Conservation (phyloP, 2,888 invertebrate species). For the Eubasilissa splendida region DNA sequence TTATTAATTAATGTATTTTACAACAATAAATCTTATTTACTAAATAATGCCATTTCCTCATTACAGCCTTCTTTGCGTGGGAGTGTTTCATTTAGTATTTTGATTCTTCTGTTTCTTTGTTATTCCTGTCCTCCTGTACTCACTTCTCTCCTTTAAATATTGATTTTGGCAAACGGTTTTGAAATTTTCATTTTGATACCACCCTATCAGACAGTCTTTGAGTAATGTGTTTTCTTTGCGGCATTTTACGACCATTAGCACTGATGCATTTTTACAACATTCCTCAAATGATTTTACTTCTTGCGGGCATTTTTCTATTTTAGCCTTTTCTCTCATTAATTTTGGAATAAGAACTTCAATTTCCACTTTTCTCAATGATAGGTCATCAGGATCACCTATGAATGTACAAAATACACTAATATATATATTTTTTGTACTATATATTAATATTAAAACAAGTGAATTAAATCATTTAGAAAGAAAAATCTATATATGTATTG, state of each 20-base stretch:
- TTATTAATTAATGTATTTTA: constrained; percentile 17
- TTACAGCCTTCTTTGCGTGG: not conserved
- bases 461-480: too few relatives aligned
- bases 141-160: constrained; percentile 86
- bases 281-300: constrained; percentile 81
- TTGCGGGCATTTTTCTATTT: constrained; percentile 81
- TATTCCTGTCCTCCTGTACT: constrained; percentile 87
- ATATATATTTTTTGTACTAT: too few relatives aligned
- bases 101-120: constrained; percentile 68
- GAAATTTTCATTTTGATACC: constrained; percentile 87
- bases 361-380: constrained; percentile 89
- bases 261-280: constrained; percentile 80
- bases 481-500: too few relatives aligned
- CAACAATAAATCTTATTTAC: constrained; percentile 24
- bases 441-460: too few relatives aligned
- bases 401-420: constrained; percentile 8
- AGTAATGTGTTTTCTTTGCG: constrained; percentile 79
- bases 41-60: constrained; percentile 1
- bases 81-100: constrained; percentile 8
- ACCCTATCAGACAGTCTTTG: constrained; percentile 79
- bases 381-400: constrained; percentile 89
- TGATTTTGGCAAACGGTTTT: constrained; percentile 81
- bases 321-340: constrained; percentile 88
- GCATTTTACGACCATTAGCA: constrained; percentile 84
- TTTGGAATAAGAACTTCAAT: constrained; percentile 90